These are phyloP conservation scores for Trachelus troglodyta DNA, from an alignment of 2,888 invertebrate genomes.

Conservation along the genomic window DNA sequence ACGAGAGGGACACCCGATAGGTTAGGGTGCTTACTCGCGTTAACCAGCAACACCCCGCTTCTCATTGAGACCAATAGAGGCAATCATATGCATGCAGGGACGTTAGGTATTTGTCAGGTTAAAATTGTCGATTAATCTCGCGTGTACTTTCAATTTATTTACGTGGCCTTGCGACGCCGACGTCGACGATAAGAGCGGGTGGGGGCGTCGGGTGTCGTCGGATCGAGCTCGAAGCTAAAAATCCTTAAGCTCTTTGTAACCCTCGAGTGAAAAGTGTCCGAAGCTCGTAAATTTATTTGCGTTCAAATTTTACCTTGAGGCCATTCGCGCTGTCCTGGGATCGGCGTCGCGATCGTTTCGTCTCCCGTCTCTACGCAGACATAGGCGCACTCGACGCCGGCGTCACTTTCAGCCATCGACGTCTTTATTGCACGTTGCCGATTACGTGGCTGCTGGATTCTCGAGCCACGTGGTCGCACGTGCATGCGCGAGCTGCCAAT, in stretches of 20 bases:
- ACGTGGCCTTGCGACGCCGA: slow-evolving; percentile 26
- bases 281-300: not conserved
- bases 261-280: not conserved
- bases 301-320: not conserved
- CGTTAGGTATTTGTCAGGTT: slow-evolving; percentile 17
- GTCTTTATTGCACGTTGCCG: not conserved
- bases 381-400: not conserved
- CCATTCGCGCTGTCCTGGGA: not conserved
- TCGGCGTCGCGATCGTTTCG: not conserved
- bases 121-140: slow-evolving; percentile 43
- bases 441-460: slow-evolving; percentile 21
- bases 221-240: not conserved
- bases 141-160: slow-evolving; percentile 44
- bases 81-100: slow-evolving; percentile 43
- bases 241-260: not conserved
- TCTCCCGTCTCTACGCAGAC: not conserved
- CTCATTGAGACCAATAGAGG: slow-evolving; percentile 55
- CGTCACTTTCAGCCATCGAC: not conserved
- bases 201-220: no score
- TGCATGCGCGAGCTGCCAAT: slow-evolving; percentile 34
- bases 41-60: slow-evolving; percentile 43
- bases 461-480: slow-evolving; percentile 26
- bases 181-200: not conserved
- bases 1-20: not conserved
- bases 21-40: slow-evolving; percentile 23